Base-by-base conservation (phyloP, 2,888 invertebrate species). In the Andrena minutula region DNA sequence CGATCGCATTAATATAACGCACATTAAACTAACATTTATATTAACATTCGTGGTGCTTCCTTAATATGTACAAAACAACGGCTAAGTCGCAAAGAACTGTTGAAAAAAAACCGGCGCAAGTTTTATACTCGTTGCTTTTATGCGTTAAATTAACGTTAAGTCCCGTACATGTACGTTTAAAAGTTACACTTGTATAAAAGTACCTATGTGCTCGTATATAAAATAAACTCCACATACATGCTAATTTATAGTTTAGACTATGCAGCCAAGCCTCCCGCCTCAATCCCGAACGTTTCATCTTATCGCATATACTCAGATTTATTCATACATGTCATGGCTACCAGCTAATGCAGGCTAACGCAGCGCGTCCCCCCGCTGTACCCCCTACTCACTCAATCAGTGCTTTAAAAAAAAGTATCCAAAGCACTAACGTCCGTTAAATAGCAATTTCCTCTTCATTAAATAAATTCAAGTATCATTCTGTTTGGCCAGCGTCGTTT, bases 281-380 rank as follows among this genome's bases (percentile, higher is more conserved):
- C 20, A 47, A 51, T 70, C 41, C 65, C 26, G 30, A 28, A 56
- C 58, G 28, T 30, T 70, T 30, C 12, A 7, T 1, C 26, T 32
- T 74, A 69, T 8, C 8, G 10, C 10, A n/a, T 51, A 20, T 78
- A 75, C 26, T 86, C 85, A 81, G 85, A 86, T 86, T 85, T 85
- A 58, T 85, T 53, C 60, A 70, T 83, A 81, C 70, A 84, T 85
- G 88, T 88, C 88, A 88, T 88, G 88, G 88, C 60, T 80, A 28
- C 79, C 65, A 76, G 58, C 30, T 61, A 61, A 68, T 30, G 47
- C 69, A 83, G 41, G 41, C 41, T 41, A 41, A 41, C 5, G 41
- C 41, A 75, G 61, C 20, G 10, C 10, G 7, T 28, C 51, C 28
- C 28, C n/a, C 12, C 28, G 41, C 66, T 47, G 60, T 77, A 80